Base-by-base conservation (phyloP, 1,140 invertebrate genomes). In the Lucilia sericata region DNA sequence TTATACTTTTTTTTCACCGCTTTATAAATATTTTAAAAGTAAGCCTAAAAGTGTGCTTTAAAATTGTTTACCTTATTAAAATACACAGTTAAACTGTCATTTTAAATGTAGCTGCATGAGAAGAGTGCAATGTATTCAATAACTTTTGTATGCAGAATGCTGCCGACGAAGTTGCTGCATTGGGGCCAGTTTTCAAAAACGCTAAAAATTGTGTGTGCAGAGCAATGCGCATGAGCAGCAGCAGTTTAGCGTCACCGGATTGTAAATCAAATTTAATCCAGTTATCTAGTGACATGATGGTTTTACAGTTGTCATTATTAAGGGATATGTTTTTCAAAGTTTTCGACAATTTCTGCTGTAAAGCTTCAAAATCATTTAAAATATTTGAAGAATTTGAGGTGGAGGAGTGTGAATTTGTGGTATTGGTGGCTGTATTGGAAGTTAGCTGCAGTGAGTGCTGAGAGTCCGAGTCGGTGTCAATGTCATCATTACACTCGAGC, bases 181-280 rank as follows among this genome's bases (percentile, higher is more conserved):
- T 65, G 30, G 74, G 51, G 12, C 84, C 82, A 55, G 55, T 70
- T 70, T 55, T 75, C 49, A 85, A 83, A 70, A 85, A 85, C n/a
- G 36, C 25, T 36, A 76, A 30, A 49, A 85, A 85, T 42, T 85
- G 82, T 13, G 82, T 83, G 14, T 85, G 78, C 36, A 85, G 49
- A 19, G 74, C 65, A 47, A 42, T 42, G 10, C 74, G 51, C 84
- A 82, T 65, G 0, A 85, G 74, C 21, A 51, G 74, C 36, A 83
- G 81, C 7, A 85, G 42, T 25, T 83, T 85, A 5, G 84, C 84
- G 65, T 85, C 84, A 17, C 55, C 60, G 8, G 34, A 34, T 19
- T 49, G 60, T 55, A 85, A 14, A 25, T 85, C 84, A 74, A 85
- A 86, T 82, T 85, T 83, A 13, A 86, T 86, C 85, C 85, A 86